phyloP scores from a whole-genome alignment of 2,797 vertebrate species.

The Betta splendens region DNA sequence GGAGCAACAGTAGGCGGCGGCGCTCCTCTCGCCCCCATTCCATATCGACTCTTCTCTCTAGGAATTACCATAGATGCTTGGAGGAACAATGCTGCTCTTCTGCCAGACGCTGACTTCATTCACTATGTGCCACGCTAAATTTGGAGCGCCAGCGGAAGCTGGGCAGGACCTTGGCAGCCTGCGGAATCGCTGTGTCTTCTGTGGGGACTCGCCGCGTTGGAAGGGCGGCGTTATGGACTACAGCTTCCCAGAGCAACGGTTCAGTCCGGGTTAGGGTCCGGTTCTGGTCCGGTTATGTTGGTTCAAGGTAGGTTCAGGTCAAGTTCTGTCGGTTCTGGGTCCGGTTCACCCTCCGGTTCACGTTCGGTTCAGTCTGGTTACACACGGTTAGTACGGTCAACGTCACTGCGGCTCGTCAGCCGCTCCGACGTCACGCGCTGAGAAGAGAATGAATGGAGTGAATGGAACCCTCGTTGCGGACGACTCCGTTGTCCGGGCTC shows the following conservation, averaged over 20 bases:
- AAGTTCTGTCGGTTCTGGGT: no score
- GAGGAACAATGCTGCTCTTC: conserved; percentile 76
- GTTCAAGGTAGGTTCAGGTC: no score
- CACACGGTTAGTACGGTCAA: conserved; percentile 18
- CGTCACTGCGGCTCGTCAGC: conserved; percentile 20
- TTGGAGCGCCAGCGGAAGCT: conserved; percentile 73
- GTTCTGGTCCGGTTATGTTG: no score
- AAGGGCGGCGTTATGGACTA: conserved; percentile 39
- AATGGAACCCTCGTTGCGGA: no score
- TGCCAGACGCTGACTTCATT: conserved; percentile 77
- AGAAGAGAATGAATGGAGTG: not conserved
- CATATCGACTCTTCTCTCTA: conserved; percentile 33
- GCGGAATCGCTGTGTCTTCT: conserved; percentile 65
- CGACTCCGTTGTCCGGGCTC: no score
- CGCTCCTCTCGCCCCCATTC: conserved; percentile 26
- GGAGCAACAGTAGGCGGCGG: conserved; percentile 49
- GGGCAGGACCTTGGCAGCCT: conserved; percentile 75
- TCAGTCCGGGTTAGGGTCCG: no score
- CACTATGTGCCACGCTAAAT: conserved; percentile 76
- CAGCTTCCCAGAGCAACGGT: conserved; percentile 42
- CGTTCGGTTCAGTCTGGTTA: no score
- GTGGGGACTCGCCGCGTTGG: conserved; percentile 48
- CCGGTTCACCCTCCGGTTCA: no score
- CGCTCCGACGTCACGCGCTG: conserved; percentile 40
- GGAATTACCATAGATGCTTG: conserved; percentile 76